phyloP scores from a whole-genome alignment of 1,140 invertebrate genomes.

The Radopholus similis region DNA sequence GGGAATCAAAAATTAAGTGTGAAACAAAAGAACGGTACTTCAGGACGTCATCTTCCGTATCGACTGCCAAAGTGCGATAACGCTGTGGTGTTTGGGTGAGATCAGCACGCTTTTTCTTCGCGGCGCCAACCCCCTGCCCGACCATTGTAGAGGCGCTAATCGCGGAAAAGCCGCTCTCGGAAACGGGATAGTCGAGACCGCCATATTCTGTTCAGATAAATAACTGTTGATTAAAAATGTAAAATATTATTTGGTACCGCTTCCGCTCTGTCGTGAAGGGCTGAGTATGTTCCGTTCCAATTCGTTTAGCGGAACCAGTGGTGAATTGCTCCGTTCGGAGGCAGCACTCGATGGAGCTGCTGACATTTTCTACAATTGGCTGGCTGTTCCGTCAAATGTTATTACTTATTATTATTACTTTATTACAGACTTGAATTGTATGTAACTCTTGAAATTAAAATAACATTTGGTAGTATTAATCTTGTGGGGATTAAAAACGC shows the following conservation, averaged over 20 bases:
- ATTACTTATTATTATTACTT: no score
- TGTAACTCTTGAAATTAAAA: no score
- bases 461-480: no score
- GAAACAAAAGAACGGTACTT: neutral
- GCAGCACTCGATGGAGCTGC: neutral
- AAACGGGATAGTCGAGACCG: slow-evolving; percentile 14
- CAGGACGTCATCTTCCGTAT: slow-evolving; percentile 6
- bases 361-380: no score
- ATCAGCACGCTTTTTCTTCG: neutral
- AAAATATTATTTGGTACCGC: neutral
- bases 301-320: slow-evolving; percentile 14
- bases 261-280: neutral
- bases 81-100: slow-evolving; percentile 1
- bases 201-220: neutral
- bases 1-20: neutral
- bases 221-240: neutral
- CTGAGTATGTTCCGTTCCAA: neutral
- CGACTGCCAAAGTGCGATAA: slow-evolving; percentile 3
- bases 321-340: neutral
- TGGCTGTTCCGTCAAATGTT: no score
- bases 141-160: slow-evolving; percentile 9
- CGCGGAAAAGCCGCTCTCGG: slow-evolving; percentile 7
- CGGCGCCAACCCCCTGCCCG: neutral
- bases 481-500: no score
- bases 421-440: no score